phyloP scores from a whole-genome alignment of 2,888 invertebrate species.

The Tupiocoris notatus region DNA sequence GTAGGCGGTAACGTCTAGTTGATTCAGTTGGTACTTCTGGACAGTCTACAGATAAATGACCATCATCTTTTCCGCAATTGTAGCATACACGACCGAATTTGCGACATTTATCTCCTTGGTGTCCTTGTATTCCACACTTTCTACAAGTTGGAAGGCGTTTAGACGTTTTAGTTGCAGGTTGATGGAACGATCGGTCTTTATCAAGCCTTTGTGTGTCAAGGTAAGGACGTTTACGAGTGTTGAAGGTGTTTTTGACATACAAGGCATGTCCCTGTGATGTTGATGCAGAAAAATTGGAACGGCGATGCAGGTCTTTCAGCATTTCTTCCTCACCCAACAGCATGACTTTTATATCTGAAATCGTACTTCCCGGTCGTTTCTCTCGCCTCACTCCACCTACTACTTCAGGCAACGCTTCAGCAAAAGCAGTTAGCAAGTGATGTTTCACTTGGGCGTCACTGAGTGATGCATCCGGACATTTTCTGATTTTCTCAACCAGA shows the following conservation, averaged over 20 bases:
- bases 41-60: neutral
- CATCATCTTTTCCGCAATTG: neutral
- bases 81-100: neutral
- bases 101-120: neutral
- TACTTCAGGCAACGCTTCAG: neutral
- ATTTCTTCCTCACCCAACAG: neutral
- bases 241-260: neutral
- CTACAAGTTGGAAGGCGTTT: neutral
- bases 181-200: no score
- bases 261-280: neutral
- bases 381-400: neutral
- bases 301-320: neutral
- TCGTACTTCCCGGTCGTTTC: neutral
- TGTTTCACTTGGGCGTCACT: neutral
- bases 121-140: neutral
- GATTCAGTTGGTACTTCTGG: neutral
- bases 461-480: neutral
- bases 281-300: neutral
- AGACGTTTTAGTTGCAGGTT: neutral
- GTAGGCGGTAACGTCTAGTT: neutral
- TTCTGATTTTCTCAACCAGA: slow-evolving; percentile 5
- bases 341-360: neutral
- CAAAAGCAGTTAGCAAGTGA: neutral
- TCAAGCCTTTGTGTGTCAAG: no score
- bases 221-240: neutral